phyloP scores from a whole-genome alignment of 2,797 vertebrate species.

The Coluber constrictor region DNA sequence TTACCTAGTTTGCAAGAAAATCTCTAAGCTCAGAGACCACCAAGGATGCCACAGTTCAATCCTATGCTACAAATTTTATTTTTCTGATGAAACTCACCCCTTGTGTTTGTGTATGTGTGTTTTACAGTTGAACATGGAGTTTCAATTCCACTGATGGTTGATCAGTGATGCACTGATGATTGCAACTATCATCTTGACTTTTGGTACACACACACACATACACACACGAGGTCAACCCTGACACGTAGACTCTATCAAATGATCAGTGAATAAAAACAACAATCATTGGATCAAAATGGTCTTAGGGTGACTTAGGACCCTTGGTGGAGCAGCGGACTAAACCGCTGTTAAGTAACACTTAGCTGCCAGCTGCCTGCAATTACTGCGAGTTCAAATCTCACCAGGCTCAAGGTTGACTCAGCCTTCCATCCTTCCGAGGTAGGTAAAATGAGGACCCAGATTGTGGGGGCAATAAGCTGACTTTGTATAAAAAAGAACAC shows the following conservation, averaged over 20 bases:
- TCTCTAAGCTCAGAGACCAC: background rate
- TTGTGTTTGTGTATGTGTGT: background rate
- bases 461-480: too few relatives aligned
- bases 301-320: background rate
- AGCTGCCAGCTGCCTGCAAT: too few relatives aligned
- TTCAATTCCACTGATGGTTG: background rate
- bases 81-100: background rate
- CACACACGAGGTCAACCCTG: background rate
- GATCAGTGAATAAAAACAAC: background rate
- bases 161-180: too few relatives aligned
- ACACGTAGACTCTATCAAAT: background rate
- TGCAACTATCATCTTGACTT: background rate
- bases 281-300: background rate
- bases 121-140: background rate
- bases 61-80: background rate
- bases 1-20: background rate
- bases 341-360: too few relatives aligned
- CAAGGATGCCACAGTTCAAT: background rate
- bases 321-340: too few relatives aligned
- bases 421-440: too few relatives aligned
- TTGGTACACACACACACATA: background rate
- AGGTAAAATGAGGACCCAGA: too few relatives aligned
- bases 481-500: too few relatives aligned
- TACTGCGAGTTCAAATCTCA: too few relatives aligned
- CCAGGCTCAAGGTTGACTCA: too few relatives aligned